Percentiles rank a stretch among this genome's conserved stretches.
Evolutionary conservation across 2,113 vertebrate species (phyloP).

Genomic region (Sapajus apella): DNA sequence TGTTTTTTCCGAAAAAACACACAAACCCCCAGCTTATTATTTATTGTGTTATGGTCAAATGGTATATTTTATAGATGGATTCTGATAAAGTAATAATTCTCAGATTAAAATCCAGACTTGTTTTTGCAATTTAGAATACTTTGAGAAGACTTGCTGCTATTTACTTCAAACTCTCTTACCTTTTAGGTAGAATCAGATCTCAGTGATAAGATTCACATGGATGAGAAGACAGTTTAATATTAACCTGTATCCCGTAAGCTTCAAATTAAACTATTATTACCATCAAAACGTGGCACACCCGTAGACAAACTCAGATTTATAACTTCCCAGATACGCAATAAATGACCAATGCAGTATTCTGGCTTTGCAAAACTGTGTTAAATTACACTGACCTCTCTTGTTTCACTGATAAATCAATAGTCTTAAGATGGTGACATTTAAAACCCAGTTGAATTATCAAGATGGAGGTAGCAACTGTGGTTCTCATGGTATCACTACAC

Average conservation of each 20-base stretch:
- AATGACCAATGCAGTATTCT: background rate
- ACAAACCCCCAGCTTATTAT: background rate
- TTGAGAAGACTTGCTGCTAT: background rate
- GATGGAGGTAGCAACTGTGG: background rate
- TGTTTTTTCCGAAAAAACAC: background rate
- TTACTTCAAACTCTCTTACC: background rate
- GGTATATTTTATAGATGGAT: background rate
- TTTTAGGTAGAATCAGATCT: background rate
- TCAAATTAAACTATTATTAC: background rate
- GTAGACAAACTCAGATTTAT: background rate
- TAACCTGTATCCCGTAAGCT: background rate
- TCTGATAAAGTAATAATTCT: background rate
- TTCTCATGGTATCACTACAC: background rate
- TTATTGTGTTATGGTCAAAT: background rate
- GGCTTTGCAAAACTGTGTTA: conserved; percentile 2
- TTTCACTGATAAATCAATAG: background rate
- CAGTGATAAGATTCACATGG: background rate
- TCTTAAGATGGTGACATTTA: background rate
- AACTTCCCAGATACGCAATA: background rate
- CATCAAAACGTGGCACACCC: background rate
- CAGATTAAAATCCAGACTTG: conserved; percentile 7
- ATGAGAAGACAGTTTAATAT: background rate
- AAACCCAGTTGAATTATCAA: background rate
- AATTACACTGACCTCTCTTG: background rate
- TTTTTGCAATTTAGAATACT: background rate